These are phyloP conservation scores for Epinephelus coioides DNA, from an alignment of 2,797 vertebrate genomes.

Conservation along the genomic window DNA sequence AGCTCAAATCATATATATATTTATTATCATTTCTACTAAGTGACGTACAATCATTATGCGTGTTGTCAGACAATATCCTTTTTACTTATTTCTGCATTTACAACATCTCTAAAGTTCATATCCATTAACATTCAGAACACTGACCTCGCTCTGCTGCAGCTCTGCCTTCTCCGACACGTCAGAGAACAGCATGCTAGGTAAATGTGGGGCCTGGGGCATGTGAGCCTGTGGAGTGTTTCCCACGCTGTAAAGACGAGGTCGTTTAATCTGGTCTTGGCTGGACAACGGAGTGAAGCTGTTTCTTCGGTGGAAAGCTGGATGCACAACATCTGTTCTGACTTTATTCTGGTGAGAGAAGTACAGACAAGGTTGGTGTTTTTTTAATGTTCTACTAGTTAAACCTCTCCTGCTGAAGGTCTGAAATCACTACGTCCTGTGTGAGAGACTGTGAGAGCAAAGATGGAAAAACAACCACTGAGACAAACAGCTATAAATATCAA, in stretches of 20 bases:
- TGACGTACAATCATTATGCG: too few relatives aligned
- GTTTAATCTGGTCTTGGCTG: conserved; percentile 90
- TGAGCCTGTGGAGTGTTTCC: conserved; percentile 85
- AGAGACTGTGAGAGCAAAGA: background rate
- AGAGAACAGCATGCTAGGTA: conserved; percentile 82
- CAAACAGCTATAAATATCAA: conserved; percentile 43
- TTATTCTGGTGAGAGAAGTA: conserved; percentile 80
- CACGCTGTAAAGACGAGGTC: conserved; percentile 91
- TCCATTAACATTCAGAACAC: conserved; percentile 64
- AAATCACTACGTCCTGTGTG: background rate
- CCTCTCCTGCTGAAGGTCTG: background rate
- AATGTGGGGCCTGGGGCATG: conserved; percentile 77
- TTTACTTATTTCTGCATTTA: background rate
- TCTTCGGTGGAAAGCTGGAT: conserved; percentile 88
- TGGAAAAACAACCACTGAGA: conserved; percentile 22
- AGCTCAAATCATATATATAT: background rate
- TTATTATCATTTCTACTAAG: too few relatives aligned
- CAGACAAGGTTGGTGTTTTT: conserved; percentile 15
- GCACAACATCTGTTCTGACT: conserved; percentile 67
- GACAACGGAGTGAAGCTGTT: conserved; percentile 96
- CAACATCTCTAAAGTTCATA: background rate
- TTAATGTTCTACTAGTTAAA: background rate
- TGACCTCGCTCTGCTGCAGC: conserved; percentile 83
- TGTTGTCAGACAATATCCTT: background rate
- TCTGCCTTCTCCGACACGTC: conserved; percentile 85